Evolutionary conservation across 37 sponge, comb jelly and placozoan species (phyloP), one percentile per base, ranked within the genome.

Genomic region (Aplysina aerophoba): DNA sequence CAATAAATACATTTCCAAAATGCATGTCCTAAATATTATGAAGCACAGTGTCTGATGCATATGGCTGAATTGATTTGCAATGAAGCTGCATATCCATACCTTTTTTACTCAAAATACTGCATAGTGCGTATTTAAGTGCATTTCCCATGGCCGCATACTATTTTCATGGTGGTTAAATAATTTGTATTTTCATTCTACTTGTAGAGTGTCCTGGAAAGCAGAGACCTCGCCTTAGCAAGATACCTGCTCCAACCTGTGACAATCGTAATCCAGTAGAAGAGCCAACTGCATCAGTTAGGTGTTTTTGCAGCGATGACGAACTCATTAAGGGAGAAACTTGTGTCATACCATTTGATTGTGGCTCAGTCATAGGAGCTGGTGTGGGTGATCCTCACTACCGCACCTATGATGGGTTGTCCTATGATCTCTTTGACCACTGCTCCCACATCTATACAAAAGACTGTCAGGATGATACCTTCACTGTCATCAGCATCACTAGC

Each of bases 361-460:
- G 50, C 2, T 39, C 54, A 19, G 37, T 39, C 40, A 53, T 54
- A 11, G 78, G 53, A 36, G 54, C 13, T 0, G 78, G 54, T 44
- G 39, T 54, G 4, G 78, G 78, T 4, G 78, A 75, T 25, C 78
- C 78, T 24, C 78, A 75, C 78, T 75, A 75, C 24, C 78, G 37
- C 54, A 75, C 78, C 21, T 75, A 53, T 25, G 78, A 75, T 41
- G 78, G 78, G 0, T 54, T 4, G 3, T 50, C 6, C 44, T 75
- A 75, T 24, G 78, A 75, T 50, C 78, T 75, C 14, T 75, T 75
- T 75, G 78, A 75, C 54, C 78, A 75, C 78, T 75, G 78, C 54
- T 75, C 78, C 13, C 78, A 75, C 53, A 31, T 75, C 53, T 40
- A 41, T 44, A 25, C 78, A 2, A 41, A 41, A 21, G 78, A 75